Evolutionary conservation across 1,140 invertebrate genomes (phyloP).

Genomic region (Mylabris phalerata): DNA sequence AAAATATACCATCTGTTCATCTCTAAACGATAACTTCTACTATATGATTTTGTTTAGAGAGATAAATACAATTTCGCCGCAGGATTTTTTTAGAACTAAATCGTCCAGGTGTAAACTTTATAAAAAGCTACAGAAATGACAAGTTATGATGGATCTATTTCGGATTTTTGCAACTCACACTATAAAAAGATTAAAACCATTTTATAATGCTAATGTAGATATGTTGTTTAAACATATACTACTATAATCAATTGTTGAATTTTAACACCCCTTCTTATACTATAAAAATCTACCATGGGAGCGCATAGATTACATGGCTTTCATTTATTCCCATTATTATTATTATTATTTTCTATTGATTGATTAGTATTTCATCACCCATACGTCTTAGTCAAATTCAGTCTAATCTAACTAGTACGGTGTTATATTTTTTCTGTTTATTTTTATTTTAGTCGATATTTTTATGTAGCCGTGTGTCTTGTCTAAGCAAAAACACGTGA

Average conservation of each 20-base stretch:
- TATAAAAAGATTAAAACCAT: constrained; percentile 16
- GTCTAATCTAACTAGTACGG: too few species aligned
- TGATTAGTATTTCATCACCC: constrained; percentile 10
- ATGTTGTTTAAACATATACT: constrained; percentile 31
- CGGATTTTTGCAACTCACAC: constrained; percentile 12
- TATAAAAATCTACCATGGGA: constrained; percentile 8
- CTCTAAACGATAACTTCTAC: background rate
- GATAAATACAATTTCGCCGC: constrained; percentile 32
- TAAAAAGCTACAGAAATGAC: constrained; percentile 10
- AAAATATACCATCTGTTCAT: constrained; percentile 26
- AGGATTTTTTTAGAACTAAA: constrained; percentile 30
- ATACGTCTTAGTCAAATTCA: constrained; percentile 11
- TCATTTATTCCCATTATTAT: too few species aligned
- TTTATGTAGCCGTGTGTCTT: constrained; percentile 7
- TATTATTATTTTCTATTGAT: constrained; percentile 8
- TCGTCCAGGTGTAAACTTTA: constrained; percentile 29
- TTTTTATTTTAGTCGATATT: too few species aligned
- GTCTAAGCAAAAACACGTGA: constrained; percentile 27
- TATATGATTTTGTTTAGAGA: constrained; percentile 22
- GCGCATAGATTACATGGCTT: constrained; percentile 7
- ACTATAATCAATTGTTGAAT: constrained; percentile 27
- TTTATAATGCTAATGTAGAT: constrained; percentile 30
- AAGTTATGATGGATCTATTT: constrained; percentile 28
- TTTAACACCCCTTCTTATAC: constrained; percentile 13
- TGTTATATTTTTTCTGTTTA: too few species aligned